These are phyloP conservation scores for Drosophila ezoana DNA, from an alignment of 2,888 invertebrate genomes.

Conservation along the genomic window DNA sequence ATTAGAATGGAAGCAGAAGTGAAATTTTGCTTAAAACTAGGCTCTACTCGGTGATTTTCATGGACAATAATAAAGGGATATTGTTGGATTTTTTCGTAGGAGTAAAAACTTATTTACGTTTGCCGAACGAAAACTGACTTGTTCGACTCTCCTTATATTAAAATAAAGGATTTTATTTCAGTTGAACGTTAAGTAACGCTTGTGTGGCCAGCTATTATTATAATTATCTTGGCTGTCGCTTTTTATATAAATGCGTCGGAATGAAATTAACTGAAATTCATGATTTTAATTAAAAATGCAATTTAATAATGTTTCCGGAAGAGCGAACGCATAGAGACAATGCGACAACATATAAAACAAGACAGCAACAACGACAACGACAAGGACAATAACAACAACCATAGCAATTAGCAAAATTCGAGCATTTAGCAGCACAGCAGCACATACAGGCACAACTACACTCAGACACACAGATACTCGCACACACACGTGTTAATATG, in stretches of 20 bases:
- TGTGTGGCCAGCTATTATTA: slow-evolving; percentile 6
- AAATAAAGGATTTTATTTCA: neutral
- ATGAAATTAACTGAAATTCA: slow-evolving; percentile 45
- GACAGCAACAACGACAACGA: slow-evolving; percentile 30
- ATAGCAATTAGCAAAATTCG: slow-evolving; percentile 73
- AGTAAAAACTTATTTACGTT: too few species aligned
- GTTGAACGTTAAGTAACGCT: neutral
- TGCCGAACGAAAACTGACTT: too few species aligned
- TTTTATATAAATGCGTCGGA: slow-evolving; percentile 21
- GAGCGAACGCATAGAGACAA: slow-evolving; percentile 28
- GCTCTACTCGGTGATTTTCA: neutral
- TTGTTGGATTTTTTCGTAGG: neutral
- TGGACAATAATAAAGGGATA: neutral
- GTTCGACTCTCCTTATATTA: neutral
- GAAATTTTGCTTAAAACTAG: neutral
- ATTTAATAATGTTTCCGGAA: slow-evolving; percentile 51
- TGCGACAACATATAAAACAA: slow-evolving; percentile 41
- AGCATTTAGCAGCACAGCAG: slow-evolving; percentile 37
- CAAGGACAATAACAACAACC: slow-evolving; percentile 46
- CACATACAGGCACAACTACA: slow-evolving; percentile 21
- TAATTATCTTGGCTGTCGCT: slow-evolving; percentile 14
- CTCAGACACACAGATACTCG: slow-evolving; percentile 10
- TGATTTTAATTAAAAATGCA: slow-evolving; percentile 68
- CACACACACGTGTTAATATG: slow-evolving; percentile 44
- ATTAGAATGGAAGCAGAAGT: slow-evolving; percentile 9